Percentiles rank a stretch among this genome's conserved stretches.
Conservation (phyloP, 2,113 vertebrate genomes). For the Micromys minutus region DNA sequence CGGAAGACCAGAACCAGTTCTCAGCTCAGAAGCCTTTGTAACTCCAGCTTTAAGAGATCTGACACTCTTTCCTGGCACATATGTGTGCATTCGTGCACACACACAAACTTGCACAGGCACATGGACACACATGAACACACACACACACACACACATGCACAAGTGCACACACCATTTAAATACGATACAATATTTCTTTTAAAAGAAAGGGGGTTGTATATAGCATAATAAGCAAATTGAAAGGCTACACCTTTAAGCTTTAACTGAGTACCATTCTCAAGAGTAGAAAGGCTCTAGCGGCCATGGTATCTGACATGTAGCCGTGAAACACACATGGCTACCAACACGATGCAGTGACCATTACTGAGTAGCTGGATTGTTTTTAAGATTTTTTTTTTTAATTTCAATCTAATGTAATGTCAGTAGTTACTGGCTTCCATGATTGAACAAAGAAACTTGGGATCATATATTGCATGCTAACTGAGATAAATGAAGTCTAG, state of each 20-base stretch:
- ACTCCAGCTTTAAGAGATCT: background rate
- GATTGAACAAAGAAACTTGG: background rate
- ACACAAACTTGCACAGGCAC: background rate
- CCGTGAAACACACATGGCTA: background rate
- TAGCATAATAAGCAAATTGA: background rate
- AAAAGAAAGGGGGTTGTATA: background rate
- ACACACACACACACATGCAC: background rate
- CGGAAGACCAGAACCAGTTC: background rate
- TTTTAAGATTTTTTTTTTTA: constrained; percentile 4
- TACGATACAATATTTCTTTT: too few relatives aligned
- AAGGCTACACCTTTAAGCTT: background rate
- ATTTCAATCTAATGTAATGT: background rate
- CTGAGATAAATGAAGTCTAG: constrained; percentile 20
- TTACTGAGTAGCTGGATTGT: background rate
- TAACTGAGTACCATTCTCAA: background rate
- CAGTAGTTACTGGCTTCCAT: background rate
- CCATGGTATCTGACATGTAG: background rate
- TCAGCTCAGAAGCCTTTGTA: too few relatives aligned
- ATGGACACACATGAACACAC: background rate
- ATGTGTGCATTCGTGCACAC: background rate
- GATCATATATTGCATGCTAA: background rate
- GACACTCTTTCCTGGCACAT: background rate
- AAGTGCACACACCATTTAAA: background rate
- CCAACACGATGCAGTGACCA: background rate
- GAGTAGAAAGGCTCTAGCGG: background rate